Conservation (phyloP, 2,888 invertebrate genomes). For the Polyommatus iphigenia region DNA sequence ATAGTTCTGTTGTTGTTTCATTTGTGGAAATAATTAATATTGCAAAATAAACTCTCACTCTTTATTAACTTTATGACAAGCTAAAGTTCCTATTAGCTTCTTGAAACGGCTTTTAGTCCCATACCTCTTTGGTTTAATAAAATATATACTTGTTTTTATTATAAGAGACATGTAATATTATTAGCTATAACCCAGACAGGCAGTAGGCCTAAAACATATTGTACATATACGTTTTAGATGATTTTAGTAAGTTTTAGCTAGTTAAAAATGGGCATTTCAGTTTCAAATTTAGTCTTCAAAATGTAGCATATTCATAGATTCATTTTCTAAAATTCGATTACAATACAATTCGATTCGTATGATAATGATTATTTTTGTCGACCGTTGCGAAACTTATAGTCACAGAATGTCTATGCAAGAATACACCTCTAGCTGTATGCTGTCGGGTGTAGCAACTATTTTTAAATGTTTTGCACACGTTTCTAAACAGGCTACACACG, state of each 20-base stretch:
- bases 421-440: neutral
- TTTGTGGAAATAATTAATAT: neutral
- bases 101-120: no score
- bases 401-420: neutral
- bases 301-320: neutral
- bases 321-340: neutral
- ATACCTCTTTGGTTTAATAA: no score
- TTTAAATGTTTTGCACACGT: slow-evolving; percentile 18
- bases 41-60: no score
- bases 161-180: no score
- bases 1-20: neutral
- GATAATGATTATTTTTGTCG: neutral
- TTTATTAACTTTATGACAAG: neutral
- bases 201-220: no score
- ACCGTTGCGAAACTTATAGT: neutral
- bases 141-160: no score
- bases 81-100: no score
- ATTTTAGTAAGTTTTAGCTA: no score
- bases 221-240: no score
- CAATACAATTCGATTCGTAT: neutral
- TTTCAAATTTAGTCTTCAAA: neutral
- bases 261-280: no score
- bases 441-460: slow-evolving; percentile 9
- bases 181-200: no score
- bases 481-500: neutral